Percentiles rank a stretch among this genome's conserved stretches.
These are phyloP conservation scores for Cardiocondyla obscurior DNA, from an alignment of 1,140 invertebrate species.

Conservation along the genomic window DNA sequence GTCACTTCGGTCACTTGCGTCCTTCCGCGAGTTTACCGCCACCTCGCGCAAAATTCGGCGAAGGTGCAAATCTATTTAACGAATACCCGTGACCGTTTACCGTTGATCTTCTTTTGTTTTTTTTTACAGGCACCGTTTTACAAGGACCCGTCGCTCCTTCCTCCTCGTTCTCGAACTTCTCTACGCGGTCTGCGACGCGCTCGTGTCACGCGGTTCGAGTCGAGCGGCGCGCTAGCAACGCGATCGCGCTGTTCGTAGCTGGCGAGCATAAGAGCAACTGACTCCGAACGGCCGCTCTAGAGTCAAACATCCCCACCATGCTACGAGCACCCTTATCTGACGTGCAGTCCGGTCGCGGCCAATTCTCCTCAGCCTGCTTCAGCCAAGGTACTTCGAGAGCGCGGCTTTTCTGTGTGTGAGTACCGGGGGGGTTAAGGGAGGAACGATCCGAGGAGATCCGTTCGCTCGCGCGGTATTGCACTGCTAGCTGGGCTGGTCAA, in stretches of 20 bases:
- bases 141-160: neutral
- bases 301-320: slow-evolving; percentile 78
- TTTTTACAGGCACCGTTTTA: neutral
- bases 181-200: slow-evolving; percentile 45
- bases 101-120: no score
- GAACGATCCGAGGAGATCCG: slow-evolving; percentile 67
- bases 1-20: no score
- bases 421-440: slow-evolving; percentile 22
- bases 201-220: slow-evolving; percentile 54
- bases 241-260: slow-evolving; percentile 73
- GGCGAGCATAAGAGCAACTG: slow-evolving; percentile 83
- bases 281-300: slow-evolving; percentile 78
- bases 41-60: no score
- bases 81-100: no score
- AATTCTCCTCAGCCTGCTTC: slow-evolving; percentile 53
- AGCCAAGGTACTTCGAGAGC: slow-evolving; percentile 22
- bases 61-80: no score
- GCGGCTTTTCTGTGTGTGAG: neutral
- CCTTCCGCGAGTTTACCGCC: neutral
- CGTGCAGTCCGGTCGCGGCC: slow-evolving; percentile 71
- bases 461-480: slow-evolving; percentile 65
- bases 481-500: slow-evolving; percentile 74
- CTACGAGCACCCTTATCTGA: slow-evolving; percentile 77
- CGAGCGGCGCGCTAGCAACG: slow-evolving; percentile 51
- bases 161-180: neutral